Evolutionary conservation across 64 coral and sea anemone genomes (phyloP).

Genomic region (Montipora capricornis): DNA sequence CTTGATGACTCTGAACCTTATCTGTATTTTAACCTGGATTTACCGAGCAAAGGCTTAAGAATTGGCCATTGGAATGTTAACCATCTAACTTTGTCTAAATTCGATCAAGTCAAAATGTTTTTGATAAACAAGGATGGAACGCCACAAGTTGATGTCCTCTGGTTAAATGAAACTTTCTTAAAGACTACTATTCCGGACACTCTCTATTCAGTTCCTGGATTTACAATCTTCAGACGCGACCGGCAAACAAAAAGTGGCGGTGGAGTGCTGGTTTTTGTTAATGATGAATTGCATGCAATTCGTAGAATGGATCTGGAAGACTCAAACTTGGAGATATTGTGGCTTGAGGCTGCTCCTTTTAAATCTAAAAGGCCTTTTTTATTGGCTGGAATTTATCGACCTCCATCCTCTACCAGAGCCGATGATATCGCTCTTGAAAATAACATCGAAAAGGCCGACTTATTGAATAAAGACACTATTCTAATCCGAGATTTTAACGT

Average conservation of each 20-base stretch:
- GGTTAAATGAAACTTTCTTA: neutral
- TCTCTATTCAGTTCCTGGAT: no score
- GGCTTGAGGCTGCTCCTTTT: slow-evolving; percentile 70
- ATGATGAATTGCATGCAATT: neutral
- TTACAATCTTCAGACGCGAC: no score
- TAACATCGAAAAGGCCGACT: no score
- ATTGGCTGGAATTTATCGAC: slow-evolving; percentile 83
- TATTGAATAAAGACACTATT: no score
- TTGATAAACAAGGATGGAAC: slow-evolving; percentile 8
- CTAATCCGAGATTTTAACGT: no score
- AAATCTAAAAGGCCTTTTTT: slow-evolving; percentile 83
- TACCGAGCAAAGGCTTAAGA: slow-evolving; percentile 35
- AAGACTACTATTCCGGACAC: no score
- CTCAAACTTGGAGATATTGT: slow-evolving; percentile 28
- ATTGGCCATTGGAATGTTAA: slow-evolving; percentile 11
- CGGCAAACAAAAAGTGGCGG: neutral
- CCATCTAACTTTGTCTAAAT: slow-evolving; percentile 4
- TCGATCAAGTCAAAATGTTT: slow-evolving; percentile 42
- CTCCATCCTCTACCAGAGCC: slow-evolving; percentile 62
- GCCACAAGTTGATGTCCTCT: slow-evolving; percentile 41
- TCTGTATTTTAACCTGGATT: slow-evolving; percentile 38
- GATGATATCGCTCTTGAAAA: no score
- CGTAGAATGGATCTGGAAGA: slow-evolving; percentile 30
- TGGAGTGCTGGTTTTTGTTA: slow-evolving; percentile 27
- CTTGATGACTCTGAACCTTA: slow-evolving; percentile 25